Evolutionary conservation across 2,113 vertebrate genomes (phyloP), one percentile per base, ranked within the genome.

Genomic region (Anhinga rufa): DNA sequence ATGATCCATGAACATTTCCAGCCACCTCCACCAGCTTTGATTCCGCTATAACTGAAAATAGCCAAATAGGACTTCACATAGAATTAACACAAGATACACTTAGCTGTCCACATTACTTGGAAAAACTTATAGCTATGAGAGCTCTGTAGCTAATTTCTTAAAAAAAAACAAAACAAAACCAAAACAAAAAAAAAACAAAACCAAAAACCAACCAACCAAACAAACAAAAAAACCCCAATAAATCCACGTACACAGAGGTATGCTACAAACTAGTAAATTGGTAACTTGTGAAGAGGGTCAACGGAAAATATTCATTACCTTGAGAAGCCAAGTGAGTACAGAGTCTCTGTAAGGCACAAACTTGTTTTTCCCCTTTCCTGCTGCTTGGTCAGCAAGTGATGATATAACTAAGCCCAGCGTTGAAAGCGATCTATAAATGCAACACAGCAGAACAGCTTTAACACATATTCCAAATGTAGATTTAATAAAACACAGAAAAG

Each of bases 281-380:
- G 46, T 22, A 76, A n/a, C 31, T 44, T 69, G 31, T 72, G 26
- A 85, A 76, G 14, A 28, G 5, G 17, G 20, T 61, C 36, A 90
- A 82, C 1, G 0, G 38, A 86, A 85, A 93, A 64, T 42, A 92
- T 13, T 49, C 25, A 80, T 97, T 98, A 99, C 99, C 99, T 99
- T 99, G 83, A 99, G 99, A 74, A 99, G 98, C 99, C 99, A 99
- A 75, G 99, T 99, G 94, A 99, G 99, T 28, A 99, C 99, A 21
- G 99, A 99, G 95, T 99, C 99, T 98, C 99, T 99, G 97, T 99
- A 99, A 97, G 99, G 99, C 97, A 99, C 99, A 98, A 99, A 99
- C 97, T 99, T 99, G 92, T 94, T 98, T 96, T 99, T 99, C 49
- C 99, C 99, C 94, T 99, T 99, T 88, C 99, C 99, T 66, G 99